Evolutionary conservation across 2,888 invertebrate genomes (phyloP).

Genomic region (Chrysodeixis includens): DNA sequence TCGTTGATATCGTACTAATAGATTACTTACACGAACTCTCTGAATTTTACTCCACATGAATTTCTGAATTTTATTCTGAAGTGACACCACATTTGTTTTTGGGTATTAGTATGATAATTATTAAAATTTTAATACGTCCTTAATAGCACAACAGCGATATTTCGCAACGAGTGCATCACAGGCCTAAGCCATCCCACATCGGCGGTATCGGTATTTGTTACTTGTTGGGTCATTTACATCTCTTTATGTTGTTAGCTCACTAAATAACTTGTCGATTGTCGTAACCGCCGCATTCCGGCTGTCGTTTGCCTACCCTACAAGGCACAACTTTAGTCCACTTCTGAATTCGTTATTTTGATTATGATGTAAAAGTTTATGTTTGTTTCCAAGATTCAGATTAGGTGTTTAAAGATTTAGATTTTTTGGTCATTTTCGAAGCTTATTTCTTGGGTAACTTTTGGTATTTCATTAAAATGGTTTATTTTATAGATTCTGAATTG

Average conservation of each 20-base stretch:
- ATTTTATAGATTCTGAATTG: background rate
- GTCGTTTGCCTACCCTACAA: slow-evolving; percentile 24
- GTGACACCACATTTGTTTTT: too few relatives aligned
- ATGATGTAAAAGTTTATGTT: slow-evolving; percentile 49
- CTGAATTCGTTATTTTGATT: slow-evolving; percentile 45
- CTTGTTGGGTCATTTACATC: slow-evolving; percentile 52
- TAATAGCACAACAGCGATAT: background rate
- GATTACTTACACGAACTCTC: too few relatives aligned
- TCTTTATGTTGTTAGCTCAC: slow-evolving; percentile 39
- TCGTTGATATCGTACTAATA: too few relatives aligned
- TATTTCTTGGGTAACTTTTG: background rate
- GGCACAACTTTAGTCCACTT: slow-evolving; percentile 30
- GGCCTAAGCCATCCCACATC: slow-evolving; percentile 22
- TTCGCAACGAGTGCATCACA: slow-evolving; percentile 21
- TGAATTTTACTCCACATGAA: too few relatives aligned
- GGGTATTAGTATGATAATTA: too few relatives aligned
- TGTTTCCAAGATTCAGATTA: slow-evolving; percentile 19
- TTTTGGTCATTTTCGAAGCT: background rate
- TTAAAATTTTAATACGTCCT: too few relatives aligned
- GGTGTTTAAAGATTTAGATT: slow-evolving; percentile 2
- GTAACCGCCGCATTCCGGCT: slow-evolving; percentile 28
- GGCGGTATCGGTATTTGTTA: slow-evolving; percentile 46
- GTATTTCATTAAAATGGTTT: background rate
- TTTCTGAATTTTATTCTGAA: too few relatives aligned
- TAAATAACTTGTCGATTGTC: slow-evolving; percentile 44